These are phyloP conservation scores for Eupithecia exiguata DNA, from an alignment of 2,888 invertebrate species.

Conservation along the genomic window DNA sequence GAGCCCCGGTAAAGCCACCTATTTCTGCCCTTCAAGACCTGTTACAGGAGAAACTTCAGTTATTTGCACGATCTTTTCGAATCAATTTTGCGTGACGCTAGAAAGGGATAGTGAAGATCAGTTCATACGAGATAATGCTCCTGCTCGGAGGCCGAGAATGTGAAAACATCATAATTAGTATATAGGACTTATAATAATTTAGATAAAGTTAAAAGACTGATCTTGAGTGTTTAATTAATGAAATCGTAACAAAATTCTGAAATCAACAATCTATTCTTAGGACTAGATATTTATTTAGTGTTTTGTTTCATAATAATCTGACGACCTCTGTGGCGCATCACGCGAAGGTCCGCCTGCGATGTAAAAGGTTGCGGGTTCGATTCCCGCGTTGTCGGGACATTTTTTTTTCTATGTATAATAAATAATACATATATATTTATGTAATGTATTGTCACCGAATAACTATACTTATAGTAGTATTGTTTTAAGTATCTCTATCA, in stretches of 20 bases:
- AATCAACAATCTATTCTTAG: slow-evolving; percentile 9
- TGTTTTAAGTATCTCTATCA: too few relatives aligned
- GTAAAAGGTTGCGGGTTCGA: too few relatives aligned
- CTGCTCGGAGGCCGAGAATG: slow-evolving; percentile 65
- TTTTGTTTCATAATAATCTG: neutral
- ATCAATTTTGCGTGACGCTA: slow-evolving; percentile 73
- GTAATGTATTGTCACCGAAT: too few relatives aligned
- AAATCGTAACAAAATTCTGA: slow-evolving; percentile 6
- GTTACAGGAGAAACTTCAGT: slow-evolving; percentile 60
- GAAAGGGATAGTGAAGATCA: slow-evolving; percentile 71
- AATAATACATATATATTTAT: too few relatives aligned
- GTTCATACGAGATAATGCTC: slow-evolving; percentile 58
- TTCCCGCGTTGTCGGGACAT: too few relatives aligned
- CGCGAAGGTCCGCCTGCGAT: too few relatives aligned
- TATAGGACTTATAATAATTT: slow-evolving; percentile 3
- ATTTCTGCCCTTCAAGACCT: slow-evolving; percentile 73
- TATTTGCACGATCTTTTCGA: slow-evolving; percentile 76
- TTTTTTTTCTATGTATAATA: too few relatives aligned
- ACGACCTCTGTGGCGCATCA: too few relatives aligned
- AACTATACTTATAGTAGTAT: too few relatives aligned
- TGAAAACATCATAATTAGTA: slow-evolving; percentile 8
- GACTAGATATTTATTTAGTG: neutral
- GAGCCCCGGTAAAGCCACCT: slow-evolving; percentile 64
- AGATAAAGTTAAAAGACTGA: slow-evolving; percentile 40
- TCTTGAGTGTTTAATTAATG: slow-evolving; percentile 19